A percentile compares a stretch with the other conserved stretches of the same genome.
These are phyloP conservation scores for Lycocorax pyrrhopterus DNA, from an alignment of 2,113 vertebrate species.

Conservation along the genomic window DNA sequence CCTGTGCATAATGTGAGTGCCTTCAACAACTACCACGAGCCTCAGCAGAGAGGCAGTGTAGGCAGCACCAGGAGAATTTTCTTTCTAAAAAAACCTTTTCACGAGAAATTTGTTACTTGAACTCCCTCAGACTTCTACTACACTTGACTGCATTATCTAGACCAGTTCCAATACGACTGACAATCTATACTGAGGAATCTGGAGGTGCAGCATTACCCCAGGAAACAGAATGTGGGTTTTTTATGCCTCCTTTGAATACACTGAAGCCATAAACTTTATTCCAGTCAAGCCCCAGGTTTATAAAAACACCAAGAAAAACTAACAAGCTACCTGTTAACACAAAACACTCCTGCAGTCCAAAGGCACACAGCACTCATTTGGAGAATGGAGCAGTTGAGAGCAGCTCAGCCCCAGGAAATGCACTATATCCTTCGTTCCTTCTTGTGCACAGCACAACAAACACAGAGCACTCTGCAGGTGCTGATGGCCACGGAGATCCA, in stretches of 20 bases:
- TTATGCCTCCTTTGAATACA: not conserved
- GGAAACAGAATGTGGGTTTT: not conserved
- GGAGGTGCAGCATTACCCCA: not conserved
- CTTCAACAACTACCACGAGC: not conserved
- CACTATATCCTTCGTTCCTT: accelerated
- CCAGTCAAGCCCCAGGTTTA: not conserved
- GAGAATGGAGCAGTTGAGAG: not conserved
- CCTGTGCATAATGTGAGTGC: not conserved
- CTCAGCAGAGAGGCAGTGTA: not conserved
- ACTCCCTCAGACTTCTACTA: not conserved
- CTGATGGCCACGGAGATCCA: not conserved
- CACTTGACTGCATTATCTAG: not conserved
- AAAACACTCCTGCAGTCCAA: not conserved
- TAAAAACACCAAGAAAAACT: not conserved
- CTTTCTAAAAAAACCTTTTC: not conserved
- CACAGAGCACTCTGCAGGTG: not conserved
- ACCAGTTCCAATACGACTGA: accelerated
- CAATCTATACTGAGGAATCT: not conserved
- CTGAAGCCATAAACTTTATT: not conserved
- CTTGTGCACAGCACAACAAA: not conserved
- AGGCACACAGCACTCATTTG: not conserved
- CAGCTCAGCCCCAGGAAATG: not conserved
- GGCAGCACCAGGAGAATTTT: not conserved
- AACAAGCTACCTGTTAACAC: not conserved
- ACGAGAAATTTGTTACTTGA: not conserved